A percentile compares a stretch with the other conserved stretches of the same genome.
These are phyloP conservation scores for Trilocha varians DNA, from an alignment of 2,888 invertebrate genomes.

Conservation along the genomic window DNA sequence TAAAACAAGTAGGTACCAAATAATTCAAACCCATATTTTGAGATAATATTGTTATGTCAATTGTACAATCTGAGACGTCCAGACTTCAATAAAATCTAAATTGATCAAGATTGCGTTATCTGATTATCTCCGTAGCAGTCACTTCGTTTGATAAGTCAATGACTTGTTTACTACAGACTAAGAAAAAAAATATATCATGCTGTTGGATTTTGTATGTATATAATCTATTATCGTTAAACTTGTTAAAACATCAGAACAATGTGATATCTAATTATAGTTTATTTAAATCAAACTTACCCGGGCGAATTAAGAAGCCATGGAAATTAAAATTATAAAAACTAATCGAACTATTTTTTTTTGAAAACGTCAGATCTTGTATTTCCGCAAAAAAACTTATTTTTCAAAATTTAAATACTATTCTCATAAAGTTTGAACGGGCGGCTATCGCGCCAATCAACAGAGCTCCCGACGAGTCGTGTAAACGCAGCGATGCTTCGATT, in stretches of 20 bases:
- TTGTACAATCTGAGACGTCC: background rate
- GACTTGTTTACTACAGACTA: background rate
- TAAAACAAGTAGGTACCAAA: too few species aligned
- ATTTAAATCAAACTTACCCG: too few species aligned
- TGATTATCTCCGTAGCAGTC: background rate
- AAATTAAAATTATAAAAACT: too few species aligned
- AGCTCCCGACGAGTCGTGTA: constrained; percentile 18
- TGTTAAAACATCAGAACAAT: too few species aligned
- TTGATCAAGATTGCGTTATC: background rate
- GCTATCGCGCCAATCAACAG: constrained; percentile 11
- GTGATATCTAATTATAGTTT: too few species aligned
- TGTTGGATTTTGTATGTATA: background rate
- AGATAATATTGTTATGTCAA: background rate
- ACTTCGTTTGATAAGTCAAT: background rate
- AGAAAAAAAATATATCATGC: background rate
- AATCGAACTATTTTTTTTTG: too few species aligned
- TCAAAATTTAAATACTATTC: constrained; percentile 7
- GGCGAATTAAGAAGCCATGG: too few species aligned
- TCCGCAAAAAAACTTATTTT: background rate
- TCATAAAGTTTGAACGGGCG: constrained; percentile 19
- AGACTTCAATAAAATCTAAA: background rate
- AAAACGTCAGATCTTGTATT: too few species aligned
- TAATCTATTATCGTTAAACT: background rate
- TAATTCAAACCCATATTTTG: background rate
- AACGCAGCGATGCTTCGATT: constrained; percentile 22